Base-by-base conservation (phyloP, 2,797 vertebrate species). In the Synanceia verrucosa region DNA sequence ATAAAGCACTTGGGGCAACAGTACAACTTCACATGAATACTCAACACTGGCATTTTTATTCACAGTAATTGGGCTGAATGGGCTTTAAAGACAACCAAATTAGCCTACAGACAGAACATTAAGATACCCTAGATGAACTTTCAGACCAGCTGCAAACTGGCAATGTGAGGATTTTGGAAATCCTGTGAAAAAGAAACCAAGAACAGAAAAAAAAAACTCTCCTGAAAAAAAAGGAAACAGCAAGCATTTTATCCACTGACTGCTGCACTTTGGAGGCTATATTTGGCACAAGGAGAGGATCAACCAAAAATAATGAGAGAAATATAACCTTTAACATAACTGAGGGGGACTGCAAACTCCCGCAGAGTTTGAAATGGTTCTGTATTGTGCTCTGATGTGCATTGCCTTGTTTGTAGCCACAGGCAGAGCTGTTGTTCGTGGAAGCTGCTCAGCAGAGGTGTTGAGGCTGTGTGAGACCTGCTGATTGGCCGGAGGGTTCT, bases 231-330 rank as follows among this genome's bases (percentile, higher is more conserved):
- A 47, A 51, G 11, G 67, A 62, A 78, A 34, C 62, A 60, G 56
- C 7, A 2, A 4, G 26, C 34, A 50, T 37, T 8, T 2, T 65
- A 50, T 46, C 67, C 60, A 59, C 34, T 70, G 75, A 71, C 79
- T 73, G 77, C 46, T 82, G 66, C 58, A 78, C 74, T 74, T 83
- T 67, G 61, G 75, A 85, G 82, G 78, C 78, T 70, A 80, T 37
- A 71, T 59, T 55, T 66, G 70, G 63, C 50, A 24, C 46, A 31
- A 60, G 34, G 12, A 4, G 23, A 36, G 58, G 69, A 82, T 87
- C 71, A 82, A 82, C 50, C 43, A 66, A 79, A 82, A 83, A 84
- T 88, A 89, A 89, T 84, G 76, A 91, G 80, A 70, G 70, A 84
- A 79, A 85, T 87, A 91, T 84, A 87, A 87, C 82, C 86, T 83